These are phyloP conservation scores for Alectura lathami DNA, from an alignment of 2,113 vertebrate species.

Conservation along the genomic window DNA sequence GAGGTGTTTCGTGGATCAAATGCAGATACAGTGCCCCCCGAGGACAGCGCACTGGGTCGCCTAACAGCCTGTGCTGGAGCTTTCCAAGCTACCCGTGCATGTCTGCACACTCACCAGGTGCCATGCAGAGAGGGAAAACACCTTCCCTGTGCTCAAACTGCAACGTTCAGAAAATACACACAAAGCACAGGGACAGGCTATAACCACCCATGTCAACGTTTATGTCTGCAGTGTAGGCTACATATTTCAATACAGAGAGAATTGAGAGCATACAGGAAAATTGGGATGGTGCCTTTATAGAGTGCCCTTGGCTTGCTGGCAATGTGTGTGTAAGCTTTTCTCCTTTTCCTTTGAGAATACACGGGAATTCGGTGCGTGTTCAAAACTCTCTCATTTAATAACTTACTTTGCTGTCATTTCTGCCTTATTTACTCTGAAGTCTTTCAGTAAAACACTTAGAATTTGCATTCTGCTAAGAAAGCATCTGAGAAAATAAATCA, in stretches of 20 bases:
- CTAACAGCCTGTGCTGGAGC: fast-evolving
- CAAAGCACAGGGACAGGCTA: not conserved
- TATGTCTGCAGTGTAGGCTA: not conserved
- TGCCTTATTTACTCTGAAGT: not conserved
- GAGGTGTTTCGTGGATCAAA: not conserved
- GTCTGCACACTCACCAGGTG: fast-evolving
- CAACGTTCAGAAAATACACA: not conserved
- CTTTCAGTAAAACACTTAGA: not conserved
- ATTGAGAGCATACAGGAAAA: not conserved
- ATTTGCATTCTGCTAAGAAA: not conserved
- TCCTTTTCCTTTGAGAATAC: not conserved
- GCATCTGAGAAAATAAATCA: not conserved
- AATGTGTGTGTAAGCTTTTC: not conserved
- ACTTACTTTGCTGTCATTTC: not conserved
- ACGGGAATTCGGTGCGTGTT: not conserved
- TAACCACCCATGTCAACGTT: not conserved
- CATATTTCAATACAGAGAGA: not conserved
- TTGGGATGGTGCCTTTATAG: not conserved
- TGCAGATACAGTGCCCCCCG: fast-evolving
- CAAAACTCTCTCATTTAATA: not conserved
- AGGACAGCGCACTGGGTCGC: not conserved
- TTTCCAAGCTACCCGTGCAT: not conserved
- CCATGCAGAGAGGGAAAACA: fast-evolving
- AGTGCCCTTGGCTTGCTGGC: not conserved
- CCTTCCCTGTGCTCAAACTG: not conserved